Evolutionary conservation across 2,888 invertebrate genomes (phyloP).

Genomic region (Dynastes grantii): DNA sequence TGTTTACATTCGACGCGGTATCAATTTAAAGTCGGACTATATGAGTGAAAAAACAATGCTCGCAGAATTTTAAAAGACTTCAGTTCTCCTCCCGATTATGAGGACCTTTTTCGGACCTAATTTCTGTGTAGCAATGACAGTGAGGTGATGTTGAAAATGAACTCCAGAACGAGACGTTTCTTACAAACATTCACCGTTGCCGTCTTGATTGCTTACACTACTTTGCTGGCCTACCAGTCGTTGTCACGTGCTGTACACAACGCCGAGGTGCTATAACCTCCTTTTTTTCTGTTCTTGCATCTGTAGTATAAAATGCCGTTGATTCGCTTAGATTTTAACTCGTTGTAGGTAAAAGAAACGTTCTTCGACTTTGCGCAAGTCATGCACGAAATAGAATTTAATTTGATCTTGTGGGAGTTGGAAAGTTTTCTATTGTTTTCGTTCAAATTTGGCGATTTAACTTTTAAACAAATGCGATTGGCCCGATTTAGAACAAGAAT

Average conservation of each 20-base stretch:
- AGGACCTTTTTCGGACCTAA: conserved; percentile 39
- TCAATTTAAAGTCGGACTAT: not conserved
- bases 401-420: conserved; percentile 3
- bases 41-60: conserved; percentile 2
- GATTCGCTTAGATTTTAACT: conserved; percentile 16
- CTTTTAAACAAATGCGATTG: too few species aligned
- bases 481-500: too few species aligned
- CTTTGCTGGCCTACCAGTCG: conserved; percentile 67
- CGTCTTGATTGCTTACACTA: conserved; percentile 65
- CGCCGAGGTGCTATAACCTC: conserved; percentile 54
- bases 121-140: conserved; percentile 61
- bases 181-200: conserved; percentile 66
- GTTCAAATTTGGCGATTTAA: too few species aligned
- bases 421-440: not conserved
- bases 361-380: not conserved
- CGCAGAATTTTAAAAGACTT: conserved; percentile 59
- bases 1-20: conserved; percentile 37
- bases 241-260: conserved; percentile 62
- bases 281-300: conserved; percentile 55
- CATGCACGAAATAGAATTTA: not conserved
- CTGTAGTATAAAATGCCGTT: conserved; percentile 27
- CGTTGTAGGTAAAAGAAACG: not conserved
- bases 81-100: conserved; percentile 51
- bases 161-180: conserved; percentile 64
- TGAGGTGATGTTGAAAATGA: conserved; percentile 66